Evolutionary conservation across 2,888 invertebrate genomes (phyloP).

Genomic region (Carterocephalus palaemon): DNA sequence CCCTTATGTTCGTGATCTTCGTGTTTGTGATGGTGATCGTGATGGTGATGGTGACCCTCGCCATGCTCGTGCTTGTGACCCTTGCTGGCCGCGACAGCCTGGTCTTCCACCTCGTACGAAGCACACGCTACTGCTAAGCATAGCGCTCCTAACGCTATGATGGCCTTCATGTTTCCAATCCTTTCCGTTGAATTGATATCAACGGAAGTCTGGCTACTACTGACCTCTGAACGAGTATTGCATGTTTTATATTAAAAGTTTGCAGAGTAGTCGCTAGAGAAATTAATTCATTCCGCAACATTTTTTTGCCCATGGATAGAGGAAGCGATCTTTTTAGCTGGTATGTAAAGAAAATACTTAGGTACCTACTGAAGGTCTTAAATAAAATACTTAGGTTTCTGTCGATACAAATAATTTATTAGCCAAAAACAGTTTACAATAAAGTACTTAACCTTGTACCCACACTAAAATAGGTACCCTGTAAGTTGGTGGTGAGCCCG

Average conservation of each 20-base stretch:
- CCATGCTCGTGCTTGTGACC: slow-evolving; percentile 79
- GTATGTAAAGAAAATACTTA: too few species aligned
- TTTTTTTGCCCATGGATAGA: too few species aligned
- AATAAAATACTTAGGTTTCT: too few species aligned
- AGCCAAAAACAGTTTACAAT: too few species aligned
- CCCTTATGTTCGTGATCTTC: slow-evolving; percentile 86
- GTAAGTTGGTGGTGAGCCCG: too few species aligned
- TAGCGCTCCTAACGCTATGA: slow-evolving; percentile 51
- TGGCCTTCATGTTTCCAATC: slow-evolving; percentile 48
- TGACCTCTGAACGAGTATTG: slow-evolving; percentile 55
- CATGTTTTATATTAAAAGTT: slow-evolving; percentile 59
- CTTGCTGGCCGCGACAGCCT: slow-evolving; percentile 69
- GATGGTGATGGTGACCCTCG: slow-evolving; percentile 82
- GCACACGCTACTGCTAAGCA: slow-evolving; percentile 55
- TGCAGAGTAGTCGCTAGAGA: too few species aligned
- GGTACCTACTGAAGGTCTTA: too few species aligned
- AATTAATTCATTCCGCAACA: slow-evolving; percentile 58
- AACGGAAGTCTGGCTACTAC: slow-evolving; percentile 58
- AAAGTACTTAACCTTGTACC: too few species aligned
- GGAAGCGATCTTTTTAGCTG: too few species aligned
- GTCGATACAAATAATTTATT: too few species aligned
- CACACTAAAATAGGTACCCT: too few species aligned
- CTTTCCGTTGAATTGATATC: slow-evolving; percentile 32
- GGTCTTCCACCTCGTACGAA: slow-evolving; percentile 48
- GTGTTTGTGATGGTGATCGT: slow-evolving; percentile 81